Evolutionary conservation across 2,888 invertebrate species (phyloP).

Genomic region (Zaprionus obscuricornis): DNA sequence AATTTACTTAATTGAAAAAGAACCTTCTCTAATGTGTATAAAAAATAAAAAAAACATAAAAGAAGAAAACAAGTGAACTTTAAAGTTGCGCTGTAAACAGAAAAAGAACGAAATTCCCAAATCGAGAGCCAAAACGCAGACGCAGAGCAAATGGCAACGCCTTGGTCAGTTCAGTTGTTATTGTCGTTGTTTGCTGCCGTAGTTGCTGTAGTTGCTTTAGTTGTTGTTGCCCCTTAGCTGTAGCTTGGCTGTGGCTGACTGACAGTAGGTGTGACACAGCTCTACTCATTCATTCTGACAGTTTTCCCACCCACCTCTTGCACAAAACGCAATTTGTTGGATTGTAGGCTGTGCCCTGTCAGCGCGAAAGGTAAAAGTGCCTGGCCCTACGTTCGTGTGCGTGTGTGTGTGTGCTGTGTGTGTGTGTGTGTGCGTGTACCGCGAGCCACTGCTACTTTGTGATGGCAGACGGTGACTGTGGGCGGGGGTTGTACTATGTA

Average conservation of each 20-base stretch:
- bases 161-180: constrained; percentile 56
- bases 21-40: too few species aligned
- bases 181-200: constrained; percentile 29
- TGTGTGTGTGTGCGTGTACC: constrained; percentile 45
- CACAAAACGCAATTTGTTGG: constrained; percentile 79
- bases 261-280: constrained; percentile 82
- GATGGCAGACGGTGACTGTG: too few species aligned
- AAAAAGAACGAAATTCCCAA: constrained; percentile 22
- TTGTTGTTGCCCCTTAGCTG: constrained; percentile 45
- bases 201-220: constrained; percentile 28
- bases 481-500: too few species aligned
- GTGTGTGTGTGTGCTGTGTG: constrained; percentile 13
- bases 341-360: constrained; percentile 80
- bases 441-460: too few species aligned
- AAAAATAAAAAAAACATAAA: too few species aligned
- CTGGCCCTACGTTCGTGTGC: constrained; percentile 31
- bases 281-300: constrained; percentile 82
- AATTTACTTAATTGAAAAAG: constrained; percentile 69
- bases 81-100: constrained; percentile 9
- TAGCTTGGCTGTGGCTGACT: constrained; percentile 78
- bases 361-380: constrained; percentile 77
- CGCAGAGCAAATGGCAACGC: constrained; percentile 58
- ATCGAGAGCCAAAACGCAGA: constrained; percentile 22
- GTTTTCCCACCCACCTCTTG: constrained; percentile 80
- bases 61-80: constrained; percentile 3